Conservation (phyloP, 1,140 invertebrate species). For the Lasioglossum albipes region DNA sequence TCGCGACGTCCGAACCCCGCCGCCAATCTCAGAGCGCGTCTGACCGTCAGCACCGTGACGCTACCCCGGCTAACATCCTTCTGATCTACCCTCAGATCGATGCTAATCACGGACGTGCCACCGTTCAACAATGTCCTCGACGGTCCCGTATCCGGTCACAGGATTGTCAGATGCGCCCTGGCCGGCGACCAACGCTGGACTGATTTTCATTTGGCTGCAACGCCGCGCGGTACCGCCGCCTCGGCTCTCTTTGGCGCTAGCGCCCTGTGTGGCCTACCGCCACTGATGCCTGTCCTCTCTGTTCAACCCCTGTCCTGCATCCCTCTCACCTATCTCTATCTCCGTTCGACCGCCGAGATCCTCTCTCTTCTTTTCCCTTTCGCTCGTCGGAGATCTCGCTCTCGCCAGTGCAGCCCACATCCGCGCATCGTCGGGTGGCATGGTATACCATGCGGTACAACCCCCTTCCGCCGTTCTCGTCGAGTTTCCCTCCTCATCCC, state of each 20-base stretch:
- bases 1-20: constrained; percentile 21
- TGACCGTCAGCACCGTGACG: constrained; percentile 43
- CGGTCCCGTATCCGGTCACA: constrained; percentile 35
- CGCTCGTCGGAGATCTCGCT: constrained; percentile 43
- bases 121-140: constrained; percentile 19
- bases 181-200: constrained; percentile 78
- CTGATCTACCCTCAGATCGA: background rate
- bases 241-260: constrained; percentile 63
- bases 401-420: constrained; percentile 50
- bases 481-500: constrained; percentile 54
- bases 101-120: constrained; percentile 11
- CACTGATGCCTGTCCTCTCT: constrained; percentile 37
- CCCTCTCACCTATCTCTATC: background rate
- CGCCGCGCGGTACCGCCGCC: constrained; percentile 64
- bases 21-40: constrained; percentile 43
- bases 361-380: constrained; percentile 11
- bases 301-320: background rate
- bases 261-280: constrained; percentile 56
- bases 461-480: constrained; percentile 58
- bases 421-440: constrained; percentile 55
- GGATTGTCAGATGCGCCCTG: constrained; percentile 67
- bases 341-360: background rate
- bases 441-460: constrained; percentile 71
- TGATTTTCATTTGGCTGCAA: constrained; percentile 78
- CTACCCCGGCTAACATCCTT: constrained; percentile 21